Evolutionary conservation across 1,140 invertebrate species (phyloP), one percentile per base, ranked within the genome.

Genomic region (Choristoneura fumiferana): DNA sequence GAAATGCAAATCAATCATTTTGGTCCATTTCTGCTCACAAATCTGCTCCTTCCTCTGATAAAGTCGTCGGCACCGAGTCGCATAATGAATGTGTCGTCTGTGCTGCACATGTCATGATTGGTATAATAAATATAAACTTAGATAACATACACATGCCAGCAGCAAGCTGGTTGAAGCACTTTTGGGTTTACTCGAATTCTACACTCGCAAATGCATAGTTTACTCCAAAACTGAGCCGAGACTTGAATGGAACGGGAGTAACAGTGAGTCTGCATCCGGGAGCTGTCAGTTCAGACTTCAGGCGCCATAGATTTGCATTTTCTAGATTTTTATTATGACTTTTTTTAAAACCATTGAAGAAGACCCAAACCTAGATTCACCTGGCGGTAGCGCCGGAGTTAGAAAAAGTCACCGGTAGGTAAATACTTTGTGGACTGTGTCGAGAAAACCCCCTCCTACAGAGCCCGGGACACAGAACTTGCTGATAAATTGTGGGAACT

Each of bases 1-100:
- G 95, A 94, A 1, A 96, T 96, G 92, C 95, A 94, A 13, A 95
- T 95, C 0, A 98, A 98, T 87, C 94, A 97, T 77, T 95, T 95
- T 75, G 94, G 95, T 0, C 95, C 95, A 54, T 97, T 96, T 74
- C 87, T 96, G 3, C 83, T 97, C 1, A 97, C 95, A 0, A 89
- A 92, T 70, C 79, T 92, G 36, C 75, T 92, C 2, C 70, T 97
- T 34, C 91, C 92, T 87, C 76, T 84, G 57, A 65, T 97, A 59
- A 96, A 96, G 82, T 91, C 91, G 67, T 94, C 95, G 0, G 90
- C 91, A 1, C 93, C 95, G 0, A 93, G 94, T 56, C 91, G 97
- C 36, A 94, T 98, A 49, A 91, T 98, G 0, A 93, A 95, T 12
- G 95, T 97, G 0, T 94, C 95, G 0, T 97, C 96, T 0, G 91